Percentiles rank a stretch among this genome's conserved stretches.
These are phyloP conservation scores for Synanthedon formicaeformis DNA, from an alignment of 2,888 invertebrate species.

Conservation along the genomic window DNA sequence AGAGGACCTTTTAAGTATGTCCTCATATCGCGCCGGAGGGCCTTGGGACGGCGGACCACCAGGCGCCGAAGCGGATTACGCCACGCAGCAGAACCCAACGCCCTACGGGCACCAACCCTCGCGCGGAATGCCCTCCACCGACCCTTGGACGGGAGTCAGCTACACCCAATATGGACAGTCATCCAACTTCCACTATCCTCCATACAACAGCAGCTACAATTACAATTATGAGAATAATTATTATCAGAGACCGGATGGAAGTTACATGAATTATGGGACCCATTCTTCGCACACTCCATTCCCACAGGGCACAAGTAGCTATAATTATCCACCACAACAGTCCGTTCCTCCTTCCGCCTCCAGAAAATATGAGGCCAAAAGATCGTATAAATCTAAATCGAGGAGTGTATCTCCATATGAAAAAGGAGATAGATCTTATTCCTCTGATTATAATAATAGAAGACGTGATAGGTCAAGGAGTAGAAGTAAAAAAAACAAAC, in stretches of 20 bases:
- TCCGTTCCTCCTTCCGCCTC: constrained; percentile 9
- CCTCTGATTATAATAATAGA: constrained; percentile 36
- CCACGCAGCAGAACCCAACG: constrained; percentile 39
- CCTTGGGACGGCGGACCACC: constrained; percentile 69
- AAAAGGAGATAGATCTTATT: constrained; percentile 30
- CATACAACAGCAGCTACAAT: constrained; percentile 34
- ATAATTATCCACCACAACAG: constrained; percentile 14
- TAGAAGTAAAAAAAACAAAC: constrained; percentile 26
- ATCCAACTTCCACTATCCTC: constrained; percentile 43
- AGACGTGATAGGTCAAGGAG: constrained; percentile 31
- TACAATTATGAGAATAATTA: constrained; percentile 30
- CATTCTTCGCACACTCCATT: neutral
- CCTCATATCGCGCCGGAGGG: constrained; percentile 53
- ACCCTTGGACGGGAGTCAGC: constrained; percentile 10
- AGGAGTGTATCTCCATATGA: constrained; percentile 44
- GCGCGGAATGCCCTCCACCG: constrained; percentile 21
- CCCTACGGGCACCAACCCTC: constrained; percentile 36
- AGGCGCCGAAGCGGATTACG: constrained; percentile 63
- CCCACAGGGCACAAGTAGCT: constrained; percentile 2
- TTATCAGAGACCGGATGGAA: constrained; percentile 11
- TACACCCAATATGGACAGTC: constrained; percentile 36
- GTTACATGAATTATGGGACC: neutral
- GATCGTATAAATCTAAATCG: constrained; percentile 33
- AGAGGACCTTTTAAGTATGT: constrained; percentile 57
- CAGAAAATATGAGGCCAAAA: constrained; percentile 21